Evolutionary conservation across 2,888 invertebrate species (phyloP).

Genomic region (Bruchidius siliquastri): DNA sequence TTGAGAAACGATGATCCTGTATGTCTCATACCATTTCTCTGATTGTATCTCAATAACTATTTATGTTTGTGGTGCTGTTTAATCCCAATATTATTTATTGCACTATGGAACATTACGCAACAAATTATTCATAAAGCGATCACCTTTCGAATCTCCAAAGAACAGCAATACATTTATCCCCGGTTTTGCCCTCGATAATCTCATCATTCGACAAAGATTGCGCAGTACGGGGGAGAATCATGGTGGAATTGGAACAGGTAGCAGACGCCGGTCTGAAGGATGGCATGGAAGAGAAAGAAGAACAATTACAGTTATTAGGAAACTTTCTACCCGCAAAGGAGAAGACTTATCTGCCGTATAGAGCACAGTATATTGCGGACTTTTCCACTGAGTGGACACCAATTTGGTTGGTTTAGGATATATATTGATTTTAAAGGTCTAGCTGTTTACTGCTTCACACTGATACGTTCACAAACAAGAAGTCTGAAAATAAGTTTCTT

Average conservation of each 20-base stretch:
- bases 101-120: no score
- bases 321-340: not conserved
- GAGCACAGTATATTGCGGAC: not conserved
- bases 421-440: no score
- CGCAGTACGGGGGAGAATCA: not conserved
- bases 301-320: not conserved
- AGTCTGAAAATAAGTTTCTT: no score
- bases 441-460: no score
- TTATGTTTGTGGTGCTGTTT: no score
- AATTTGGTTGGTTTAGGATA: not conserved
- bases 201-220: not conserved
- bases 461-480: no score
- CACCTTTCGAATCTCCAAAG: not conserved
- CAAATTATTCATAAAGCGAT: not conserved
- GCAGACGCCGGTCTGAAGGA: not conserved
- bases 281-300: not conserved
- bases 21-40: no score
- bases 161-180: not conserved
- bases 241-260: not conserved
- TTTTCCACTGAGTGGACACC: not conserved
- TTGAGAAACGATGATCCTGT: no score
- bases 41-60: no score
- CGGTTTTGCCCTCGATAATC: not conserved
- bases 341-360: not conserved
- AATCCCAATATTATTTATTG: no score